Evolutionary conservation across 2,888 invertebrate species (phyloP), one percentile per base, ranked within the genome.

Genomic region (Crossocerus cetratus): DNA sequence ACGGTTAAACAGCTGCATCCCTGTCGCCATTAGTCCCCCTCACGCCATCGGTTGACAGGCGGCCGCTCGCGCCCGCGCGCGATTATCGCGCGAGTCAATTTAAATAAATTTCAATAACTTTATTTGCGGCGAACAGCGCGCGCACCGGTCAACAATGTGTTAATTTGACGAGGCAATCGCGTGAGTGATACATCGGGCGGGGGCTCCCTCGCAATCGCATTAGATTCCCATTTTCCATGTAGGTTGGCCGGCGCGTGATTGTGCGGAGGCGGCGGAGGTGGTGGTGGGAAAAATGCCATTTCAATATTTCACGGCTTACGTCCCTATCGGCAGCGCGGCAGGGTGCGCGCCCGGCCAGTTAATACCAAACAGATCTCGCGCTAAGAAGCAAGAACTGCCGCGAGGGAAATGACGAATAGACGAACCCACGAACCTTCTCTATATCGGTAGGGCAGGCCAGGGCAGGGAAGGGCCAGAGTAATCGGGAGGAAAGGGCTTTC

Each of bases 251-350:
- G n/a, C 58, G 23, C 57, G 64, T 53, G 63, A 63, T 56, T 23
- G 67, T 42, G 43, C 57, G 44, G 13, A n/a, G 14, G n/a, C 8
- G 44, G 56, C n/a, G n/a, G n/a, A n/a, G n/a, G n/a, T n/a, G n/a
- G n/a, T n/a, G 42, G 67, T 56, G 72, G 32, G 77, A 81, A 83
- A 84, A 83, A 81, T 80, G 72, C 76, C 78, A 78, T 83, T 82
- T 84, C 83, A 81, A 83, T 84, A 84, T 85, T 84, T 84, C 78
- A 85, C 79, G 73, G 76, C 80, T 82, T 82, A 83, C 77, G 71
- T 16, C 72, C 75, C 71, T 84, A 83, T 85, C 85, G 80, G 77
- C 78, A 14, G 14, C 14, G 14, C 14, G 4, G 49, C 61, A 32
- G 32, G 32, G 32, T 32, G 32, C 74, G 65, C 58, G 65, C 69